Evolutionary conservation across 2,888 invertebrate species (phyloP).

Genomic region (Camponotus fellah): DNA sequence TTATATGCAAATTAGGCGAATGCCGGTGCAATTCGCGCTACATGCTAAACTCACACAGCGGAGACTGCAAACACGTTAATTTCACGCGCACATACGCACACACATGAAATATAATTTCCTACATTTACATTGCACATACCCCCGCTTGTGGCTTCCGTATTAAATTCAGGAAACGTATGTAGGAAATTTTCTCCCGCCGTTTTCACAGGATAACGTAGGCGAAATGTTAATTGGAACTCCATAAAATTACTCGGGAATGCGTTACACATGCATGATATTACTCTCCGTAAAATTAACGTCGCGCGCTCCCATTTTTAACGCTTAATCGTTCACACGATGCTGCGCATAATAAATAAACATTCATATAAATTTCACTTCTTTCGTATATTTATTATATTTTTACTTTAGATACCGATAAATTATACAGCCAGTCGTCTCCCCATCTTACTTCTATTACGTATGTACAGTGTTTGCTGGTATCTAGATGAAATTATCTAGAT

Average conservation of each 20-base stretch:
- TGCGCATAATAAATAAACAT: neutral
- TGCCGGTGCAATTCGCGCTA: slow-evolving; percentile 50
- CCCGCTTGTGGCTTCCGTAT: slow-evolving; percentile 46
- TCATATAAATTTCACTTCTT: neutral
- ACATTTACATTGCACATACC: slow-evolving; percentile 50
- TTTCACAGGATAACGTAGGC: slow-evolving; percentile 41
- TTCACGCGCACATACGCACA: slow-evolving; percentile 2
- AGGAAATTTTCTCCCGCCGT: slow-evolving; percentile 48
- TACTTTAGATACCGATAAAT: neutral
- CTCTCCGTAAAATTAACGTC: slow-evolving; percentile 33
- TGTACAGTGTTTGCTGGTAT: too few species aligned
- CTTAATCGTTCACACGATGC: neutral
- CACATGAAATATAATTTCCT: slow-evolving; percentile 50
- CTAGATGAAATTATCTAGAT: too few species aligned
- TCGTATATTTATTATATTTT: slow-evolving; percentile 5
- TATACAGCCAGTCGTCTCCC: neutral
- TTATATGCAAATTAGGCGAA: slow-evolving; percentile 59
- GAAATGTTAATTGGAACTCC: slow-evolving; percentile 57
- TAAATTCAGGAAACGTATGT: slow-evolving; percentile 52
- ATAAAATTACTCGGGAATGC: slow-evolving; percentile 51
- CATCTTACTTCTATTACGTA: neutral
- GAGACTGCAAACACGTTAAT: slow-evolving; percentile 56
- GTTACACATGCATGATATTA: slow-evolving; percentile 10
- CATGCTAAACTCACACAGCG: slow-evolving; percentile 37
- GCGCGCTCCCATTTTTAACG: slow-evolving; percentile 14